A percentile compares a stretch with the other conserved stretches of the same genome.
These are phyloP conservation scores for Hippolais icterina DNA, from an alignment of 2,113 vertebrate genomes.

Conservation along the genomic window DNA sequence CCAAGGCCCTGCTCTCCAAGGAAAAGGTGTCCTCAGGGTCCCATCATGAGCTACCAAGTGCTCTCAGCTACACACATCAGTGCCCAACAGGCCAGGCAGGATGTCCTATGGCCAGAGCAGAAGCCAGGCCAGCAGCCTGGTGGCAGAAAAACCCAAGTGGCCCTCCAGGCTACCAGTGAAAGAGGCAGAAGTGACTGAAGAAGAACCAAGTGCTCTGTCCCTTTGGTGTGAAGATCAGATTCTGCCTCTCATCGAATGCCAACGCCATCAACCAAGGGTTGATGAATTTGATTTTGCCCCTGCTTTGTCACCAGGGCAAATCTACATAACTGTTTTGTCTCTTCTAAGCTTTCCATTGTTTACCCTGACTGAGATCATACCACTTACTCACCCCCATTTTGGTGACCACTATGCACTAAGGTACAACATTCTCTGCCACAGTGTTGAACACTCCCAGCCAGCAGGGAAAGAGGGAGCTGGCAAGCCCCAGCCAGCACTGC, in stretches of 20 bases:
- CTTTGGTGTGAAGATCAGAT: background rate
- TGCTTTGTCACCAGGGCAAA: background rate
- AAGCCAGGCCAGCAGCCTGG: background rate
- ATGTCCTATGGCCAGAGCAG: background rate
- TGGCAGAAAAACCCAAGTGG: background rate
- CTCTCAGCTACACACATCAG: background rate
- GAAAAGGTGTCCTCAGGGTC: background rate
- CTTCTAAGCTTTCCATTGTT: background rate
- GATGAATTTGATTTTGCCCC: background rate
- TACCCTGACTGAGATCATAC: background rate
- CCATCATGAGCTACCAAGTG: background rate
- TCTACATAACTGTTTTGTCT: background rate
- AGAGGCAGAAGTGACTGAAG: background rate
- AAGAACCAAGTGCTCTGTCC: background rate
- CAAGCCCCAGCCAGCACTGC: background rate
- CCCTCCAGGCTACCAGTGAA: background rate
- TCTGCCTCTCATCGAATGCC: background rate
- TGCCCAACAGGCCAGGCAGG: background rate
- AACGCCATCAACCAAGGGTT: background rate
- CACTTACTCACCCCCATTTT: background rate
- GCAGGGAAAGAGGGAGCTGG: background rate
- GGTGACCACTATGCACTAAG: background rate
- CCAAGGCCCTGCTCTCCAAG: background rate
- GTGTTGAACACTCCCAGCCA: background rate
- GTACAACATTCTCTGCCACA: rapidly evolving